Evolutionary conservation across 1,140 invertebrate genomes (phyloP).

Genomic region (Bombus superbus): DNA sequence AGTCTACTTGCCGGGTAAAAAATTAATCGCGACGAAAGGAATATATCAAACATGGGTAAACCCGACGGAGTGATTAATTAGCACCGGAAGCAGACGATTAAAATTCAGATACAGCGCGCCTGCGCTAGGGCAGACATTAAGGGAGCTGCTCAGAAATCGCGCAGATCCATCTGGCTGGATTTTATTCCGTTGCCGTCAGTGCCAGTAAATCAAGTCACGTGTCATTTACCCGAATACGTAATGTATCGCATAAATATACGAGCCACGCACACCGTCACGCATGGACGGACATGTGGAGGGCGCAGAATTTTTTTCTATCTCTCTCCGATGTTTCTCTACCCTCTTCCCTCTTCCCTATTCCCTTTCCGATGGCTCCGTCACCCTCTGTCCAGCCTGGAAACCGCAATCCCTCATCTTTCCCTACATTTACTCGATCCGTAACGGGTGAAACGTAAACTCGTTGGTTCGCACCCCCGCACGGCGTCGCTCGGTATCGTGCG

Average conservation of each 20-base stretch:
- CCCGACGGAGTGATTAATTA: constrained; percentile 66
- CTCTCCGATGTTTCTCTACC: constrained; percentile 13
- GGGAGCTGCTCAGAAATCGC: constrained; percentile 73
- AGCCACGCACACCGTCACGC: constrained; percentile 71
- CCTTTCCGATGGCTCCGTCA: constrained; percentile 42
- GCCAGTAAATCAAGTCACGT: constrained; percentile 80
- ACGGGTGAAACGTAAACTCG: constrained; percentile 74
- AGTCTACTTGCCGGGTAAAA: constrained; percentile 23
- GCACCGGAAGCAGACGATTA: constrained; percentile 64
- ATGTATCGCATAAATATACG: constrained; percentile 81
- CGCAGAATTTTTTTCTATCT: constrained; percentile 60
- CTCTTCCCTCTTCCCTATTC: constrained; percentile 4
- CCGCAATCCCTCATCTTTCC: constrained; percentile 77
- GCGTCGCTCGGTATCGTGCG: constrained; percentile 22
- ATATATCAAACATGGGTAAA: constrained; percentile 27
- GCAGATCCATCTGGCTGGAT: constrained; percentile 74
- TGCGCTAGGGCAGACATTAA: constrained; percentile 46
- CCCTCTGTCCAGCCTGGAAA: constrained; percentile 70
- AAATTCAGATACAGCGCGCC: constrained; percentile 62
- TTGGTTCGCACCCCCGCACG: constrained; percentile 60
- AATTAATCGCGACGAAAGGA: constrained; percentile 61
- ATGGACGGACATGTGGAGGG: constrained; percentile 62
- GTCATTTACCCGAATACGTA: constrained; percentile 81
- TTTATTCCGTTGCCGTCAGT: constrained; percentile 76
- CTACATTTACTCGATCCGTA: constrained; percentile 74